Conservation (phyloP, 2,113 vertebrate species). For the Etia nguti region DNA sequence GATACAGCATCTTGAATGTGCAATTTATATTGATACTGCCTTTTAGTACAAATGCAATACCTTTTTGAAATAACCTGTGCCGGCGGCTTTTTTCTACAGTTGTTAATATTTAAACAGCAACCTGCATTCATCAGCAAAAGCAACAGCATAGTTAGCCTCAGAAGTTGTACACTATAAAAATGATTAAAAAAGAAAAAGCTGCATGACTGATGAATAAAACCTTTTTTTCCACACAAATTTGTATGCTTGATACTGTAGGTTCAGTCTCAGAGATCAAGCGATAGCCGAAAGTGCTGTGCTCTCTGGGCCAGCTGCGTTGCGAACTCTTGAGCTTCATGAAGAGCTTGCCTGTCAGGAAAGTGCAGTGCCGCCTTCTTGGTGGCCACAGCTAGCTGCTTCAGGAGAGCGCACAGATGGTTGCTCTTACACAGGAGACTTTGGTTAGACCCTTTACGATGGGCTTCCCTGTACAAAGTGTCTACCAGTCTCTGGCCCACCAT, state of each 20-base stretch:
- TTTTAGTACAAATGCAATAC: neutral
- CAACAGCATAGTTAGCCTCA: neutral
- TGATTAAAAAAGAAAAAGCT: neutral
- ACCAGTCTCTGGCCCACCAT: slow-evolving; percentile 91
- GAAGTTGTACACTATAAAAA: neutral
- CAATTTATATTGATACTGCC: neutral
- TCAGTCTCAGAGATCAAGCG: slow-evolving; percentile 61
- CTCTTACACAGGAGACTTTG: slow-evolving; percentile 78
- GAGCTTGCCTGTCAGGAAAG: slow-evolving; percentile 68
- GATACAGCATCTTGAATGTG: slow-evolving; percentile 21
- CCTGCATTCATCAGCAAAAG: neutral
- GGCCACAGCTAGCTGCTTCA: slow-evolving; percentile 86
- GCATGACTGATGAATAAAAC: neutral
- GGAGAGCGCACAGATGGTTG: slow-evolving; percentile 84
- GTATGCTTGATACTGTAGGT: fast-evolving
- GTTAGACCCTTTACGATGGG: slow-evolving; percentile 58
- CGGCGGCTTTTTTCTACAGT: neutral
- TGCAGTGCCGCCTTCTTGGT: slow-evolving; percentile 84
- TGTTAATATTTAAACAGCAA: neutral
- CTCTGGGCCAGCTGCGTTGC: slow-evolving; percentile 73
- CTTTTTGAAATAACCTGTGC: neutral
- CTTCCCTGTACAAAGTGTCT: slow-evolving; percentile 81
- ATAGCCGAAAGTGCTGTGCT: slow-evolving; percentile 75
- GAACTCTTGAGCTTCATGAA: slow-evolving; percentile 71
- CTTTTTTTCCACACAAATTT: neutral